Evolutionary conservation across 2,797 vertebrate genomes (phyloP).

Genomic region (Etheostoma nigrum): DNA sequence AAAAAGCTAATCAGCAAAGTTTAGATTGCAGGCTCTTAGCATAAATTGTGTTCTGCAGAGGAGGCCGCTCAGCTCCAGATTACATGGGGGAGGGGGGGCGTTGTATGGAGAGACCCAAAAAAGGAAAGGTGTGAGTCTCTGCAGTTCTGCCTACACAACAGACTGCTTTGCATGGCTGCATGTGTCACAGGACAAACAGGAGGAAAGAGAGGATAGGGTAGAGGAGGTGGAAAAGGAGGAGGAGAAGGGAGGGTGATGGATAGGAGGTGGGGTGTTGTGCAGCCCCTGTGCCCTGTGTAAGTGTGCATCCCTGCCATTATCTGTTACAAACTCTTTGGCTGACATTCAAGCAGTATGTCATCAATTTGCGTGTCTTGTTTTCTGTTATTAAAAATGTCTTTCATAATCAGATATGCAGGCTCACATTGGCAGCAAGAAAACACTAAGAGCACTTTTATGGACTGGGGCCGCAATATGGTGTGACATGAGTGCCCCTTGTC

Average conservation of each 20-base stretch:
- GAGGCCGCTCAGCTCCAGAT: conserved; percentile 40
- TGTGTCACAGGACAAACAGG: conserved; percentile 29
- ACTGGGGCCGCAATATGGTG: background rate
- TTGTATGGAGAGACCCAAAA: conserved; percentile 54
- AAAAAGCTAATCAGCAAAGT: conserved; percentile 38
- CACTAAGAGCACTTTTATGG: background rate
- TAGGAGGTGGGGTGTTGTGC: conserved; percentile 5
- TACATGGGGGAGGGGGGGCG: conserved; percentile 32
- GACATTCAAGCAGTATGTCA: conserved; percentile 20
- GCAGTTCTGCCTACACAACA: conserved; percentile 46
- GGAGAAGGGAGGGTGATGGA: background rate
- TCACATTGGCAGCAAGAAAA: background rate
- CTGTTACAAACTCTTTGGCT: background rate
- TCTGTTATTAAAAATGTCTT: conserved; percentile 8
- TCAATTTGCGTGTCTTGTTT: background rate
- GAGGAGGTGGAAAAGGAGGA: background rate
- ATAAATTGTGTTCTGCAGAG: conserved; percentile 38
- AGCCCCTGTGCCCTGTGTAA: background rate
- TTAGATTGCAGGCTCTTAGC: conserved; percentile 14
- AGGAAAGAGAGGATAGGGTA: background rate
- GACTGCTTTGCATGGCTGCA: conserved; percentile 25
- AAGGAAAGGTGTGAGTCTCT: conserved; percentile 41
- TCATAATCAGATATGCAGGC: conserved; percentile 23
- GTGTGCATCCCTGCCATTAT: conserved; percentile 13
- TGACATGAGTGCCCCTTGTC: background rate